Evolutionary conservation across 2,797 vertebrate species (phyloP).

Genomic region (Prunella strophiata): DNA sequence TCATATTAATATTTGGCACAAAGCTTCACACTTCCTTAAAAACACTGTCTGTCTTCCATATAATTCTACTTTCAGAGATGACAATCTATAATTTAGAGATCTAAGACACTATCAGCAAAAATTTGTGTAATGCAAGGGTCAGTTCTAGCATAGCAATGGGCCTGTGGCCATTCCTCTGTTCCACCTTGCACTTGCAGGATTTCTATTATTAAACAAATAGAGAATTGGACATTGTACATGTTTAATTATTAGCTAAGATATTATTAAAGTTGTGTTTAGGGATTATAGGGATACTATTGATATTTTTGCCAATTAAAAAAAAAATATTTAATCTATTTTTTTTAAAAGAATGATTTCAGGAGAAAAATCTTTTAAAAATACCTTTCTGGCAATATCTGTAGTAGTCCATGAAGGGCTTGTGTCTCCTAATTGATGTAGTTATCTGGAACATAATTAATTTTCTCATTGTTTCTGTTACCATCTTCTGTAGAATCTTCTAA

Average conservation of each 20-base stretch:
- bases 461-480: not conserved
- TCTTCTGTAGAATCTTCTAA: not conserved
- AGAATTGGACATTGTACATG: constrained; percentile 52
- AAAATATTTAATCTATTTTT: not conserved
- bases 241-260: not conserved
- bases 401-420: not conserved
- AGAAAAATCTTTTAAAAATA: not conserved
- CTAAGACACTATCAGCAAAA: not conserved
- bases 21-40: not conserved
- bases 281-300: not conserved
- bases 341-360: not conserved
- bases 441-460: not conserved
- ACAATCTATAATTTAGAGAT: not conserved
- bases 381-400: not conserved
- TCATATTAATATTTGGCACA: not conserved
- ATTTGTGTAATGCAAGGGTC: not conserved
- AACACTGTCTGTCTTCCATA: not conserved
- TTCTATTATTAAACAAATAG: constrained; percentile 60
- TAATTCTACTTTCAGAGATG: not conserved
- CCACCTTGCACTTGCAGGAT: constrained; percentile 36
- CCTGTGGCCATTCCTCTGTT: not conserved
- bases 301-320: not conserved
- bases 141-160: not conserved
- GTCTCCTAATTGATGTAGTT: not conserved
- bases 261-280: not conserved